Conservation (phyloP, 2,797 vertebrate species). For the Eospalax fontanierii region DNA sequence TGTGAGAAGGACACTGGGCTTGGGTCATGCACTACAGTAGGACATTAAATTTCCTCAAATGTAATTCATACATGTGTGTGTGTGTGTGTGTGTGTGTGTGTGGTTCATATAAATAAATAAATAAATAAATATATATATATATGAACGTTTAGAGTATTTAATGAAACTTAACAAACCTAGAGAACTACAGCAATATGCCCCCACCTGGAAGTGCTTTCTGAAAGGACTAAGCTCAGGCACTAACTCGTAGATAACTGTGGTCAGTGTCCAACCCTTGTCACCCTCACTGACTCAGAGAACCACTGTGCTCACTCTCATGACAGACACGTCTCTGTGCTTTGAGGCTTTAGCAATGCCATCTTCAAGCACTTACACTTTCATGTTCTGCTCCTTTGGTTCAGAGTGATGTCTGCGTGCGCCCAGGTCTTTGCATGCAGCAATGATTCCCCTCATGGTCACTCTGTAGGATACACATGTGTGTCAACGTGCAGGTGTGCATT, state of each 20-base stretch:
- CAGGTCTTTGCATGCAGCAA: neutral
- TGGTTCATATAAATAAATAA: too few relatives aligned
- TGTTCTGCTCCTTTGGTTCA: neutral
- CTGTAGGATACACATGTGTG: accelerated
- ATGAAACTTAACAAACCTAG: neutral
- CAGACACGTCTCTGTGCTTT: neutral
- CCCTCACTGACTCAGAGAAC: neutral
- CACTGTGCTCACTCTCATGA: neutral
- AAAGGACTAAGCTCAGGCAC: neutral
- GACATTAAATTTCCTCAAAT: neutral
- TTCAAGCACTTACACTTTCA: neutral
- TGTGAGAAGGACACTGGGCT: slow-evolving; percentile 45
- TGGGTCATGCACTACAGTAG: neutral
- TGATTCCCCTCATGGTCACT: neutral
- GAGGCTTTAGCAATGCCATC: neutral
- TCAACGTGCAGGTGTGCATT: accelerated
- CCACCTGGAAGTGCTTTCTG: neutral
- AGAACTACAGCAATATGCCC: neutral
- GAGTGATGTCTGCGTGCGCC: accelerated
- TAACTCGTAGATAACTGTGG: neutral
- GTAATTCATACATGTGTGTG: too few relatives aligned
- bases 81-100: too few relatives aligned
- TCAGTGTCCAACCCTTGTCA: too few relatives aligned
- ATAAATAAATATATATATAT: too few relatives aligned
- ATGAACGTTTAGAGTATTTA: neutral